These are phyloP conservation scores for Ceuthmochares aereus DNA, from an alignment of 2,113 vertebrate species.

Conservation along the genomic window DNA sequence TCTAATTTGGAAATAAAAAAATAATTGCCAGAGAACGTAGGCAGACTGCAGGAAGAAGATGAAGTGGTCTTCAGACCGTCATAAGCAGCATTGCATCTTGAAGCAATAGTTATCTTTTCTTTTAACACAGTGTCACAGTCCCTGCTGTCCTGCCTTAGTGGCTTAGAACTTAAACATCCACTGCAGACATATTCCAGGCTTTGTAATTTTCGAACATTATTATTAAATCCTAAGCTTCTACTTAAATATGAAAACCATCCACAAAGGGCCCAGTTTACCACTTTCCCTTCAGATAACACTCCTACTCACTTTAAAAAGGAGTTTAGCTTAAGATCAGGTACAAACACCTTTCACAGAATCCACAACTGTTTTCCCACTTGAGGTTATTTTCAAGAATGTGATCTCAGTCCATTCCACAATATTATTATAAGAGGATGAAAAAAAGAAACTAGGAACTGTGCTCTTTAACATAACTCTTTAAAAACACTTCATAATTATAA, in stretches of 20 bases:
- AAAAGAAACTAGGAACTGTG: neutral
- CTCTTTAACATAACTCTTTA: neutral
- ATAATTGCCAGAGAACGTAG: neutral
- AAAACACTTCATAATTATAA: neutral
- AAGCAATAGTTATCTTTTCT: neutral
- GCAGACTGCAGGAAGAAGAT: neutral
- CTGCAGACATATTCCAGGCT: neutral
- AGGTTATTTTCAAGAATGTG: neutral
- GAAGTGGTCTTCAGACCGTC: neutral
- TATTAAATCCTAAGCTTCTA: neutral
- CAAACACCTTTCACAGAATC: neutral
- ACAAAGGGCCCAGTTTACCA: neutral
- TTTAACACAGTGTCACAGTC: neutral
- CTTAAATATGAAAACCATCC: neutral
- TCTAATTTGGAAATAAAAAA: neutral
- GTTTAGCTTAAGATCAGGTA: neutral
- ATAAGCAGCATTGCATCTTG: neutral
- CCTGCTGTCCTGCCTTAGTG: neutral
- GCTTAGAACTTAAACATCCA: neutral
- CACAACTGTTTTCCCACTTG: neutral
- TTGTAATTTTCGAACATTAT: neutral
- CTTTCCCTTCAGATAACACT: neutral
- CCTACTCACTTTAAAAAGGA: neutral
- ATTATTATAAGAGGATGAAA: neutral
- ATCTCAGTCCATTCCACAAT: neutral